Conservation (phyloP, 2,113 vertebrate genomes). For the Bujurquina vittata region DNA sequence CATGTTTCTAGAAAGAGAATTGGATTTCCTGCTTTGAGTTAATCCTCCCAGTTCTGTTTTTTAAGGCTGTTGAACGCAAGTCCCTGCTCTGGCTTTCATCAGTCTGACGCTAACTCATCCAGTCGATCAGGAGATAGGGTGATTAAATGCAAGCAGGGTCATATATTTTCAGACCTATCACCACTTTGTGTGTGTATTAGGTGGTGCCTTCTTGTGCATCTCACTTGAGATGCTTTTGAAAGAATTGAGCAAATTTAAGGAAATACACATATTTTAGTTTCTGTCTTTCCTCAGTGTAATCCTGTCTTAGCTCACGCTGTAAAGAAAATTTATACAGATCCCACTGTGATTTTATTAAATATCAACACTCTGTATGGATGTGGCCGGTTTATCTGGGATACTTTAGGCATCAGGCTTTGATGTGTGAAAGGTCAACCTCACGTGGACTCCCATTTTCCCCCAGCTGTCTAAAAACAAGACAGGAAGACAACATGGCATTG, state of each 20-base stretch:
- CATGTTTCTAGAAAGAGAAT: constrained; percentile 38
- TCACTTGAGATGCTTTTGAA: neutral
- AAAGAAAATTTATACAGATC: neutral
- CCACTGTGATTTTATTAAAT: constrained; percentile 15
- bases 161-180: neutral
- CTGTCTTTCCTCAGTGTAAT: neutral
- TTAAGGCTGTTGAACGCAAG: neutral
- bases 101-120: neutral
- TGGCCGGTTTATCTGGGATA: neutral
- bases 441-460: constrained; percentile 1
- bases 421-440: constrained; percentile 39
- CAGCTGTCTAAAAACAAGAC: constrained; percentile 26
- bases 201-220: neutral
- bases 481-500: constrained; percentile 35
- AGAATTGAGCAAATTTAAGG: neutral
- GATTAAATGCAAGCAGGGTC: neutral
- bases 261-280: neutral
- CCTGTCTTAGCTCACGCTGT: neutral
- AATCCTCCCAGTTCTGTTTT: neutral
- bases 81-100: constrained; percentile 29
- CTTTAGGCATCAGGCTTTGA: constrained; percentile 31
- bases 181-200: neutral
- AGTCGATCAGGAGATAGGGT: constrained; percentile 2
- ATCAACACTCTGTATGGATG: constrained; percentile 8
- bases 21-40: neutral